Conservation (phyloP, 2,888 invertebrate genomes). For the Caenorhabditis sp. region DNA sequence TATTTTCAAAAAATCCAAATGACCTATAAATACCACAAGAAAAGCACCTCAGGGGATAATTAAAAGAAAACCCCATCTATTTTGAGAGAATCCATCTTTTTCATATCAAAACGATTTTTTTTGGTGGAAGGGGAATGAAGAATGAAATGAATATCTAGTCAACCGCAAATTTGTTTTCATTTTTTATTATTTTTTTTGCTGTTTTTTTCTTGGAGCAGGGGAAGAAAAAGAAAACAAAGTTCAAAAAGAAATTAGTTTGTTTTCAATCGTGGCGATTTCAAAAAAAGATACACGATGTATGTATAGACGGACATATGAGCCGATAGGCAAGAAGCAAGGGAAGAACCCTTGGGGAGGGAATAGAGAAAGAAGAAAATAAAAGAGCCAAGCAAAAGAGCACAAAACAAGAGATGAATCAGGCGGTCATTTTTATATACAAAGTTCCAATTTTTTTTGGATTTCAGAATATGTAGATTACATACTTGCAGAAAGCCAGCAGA, state of each 20-base stretch:
- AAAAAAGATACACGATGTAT: not conserved
- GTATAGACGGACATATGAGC: not conserved
- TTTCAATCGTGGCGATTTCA: conserved; percentile 3
- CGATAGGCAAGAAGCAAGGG: not conserved
- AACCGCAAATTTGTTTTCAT: not conserved
- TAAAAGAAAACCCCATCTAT: no score
- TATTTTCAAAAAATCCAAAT: no score
- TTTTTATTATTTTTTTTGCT: no score
- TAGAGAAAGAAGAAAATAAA: not conserved
- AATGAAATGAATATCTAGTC: no score
- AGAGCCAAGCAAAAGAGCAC: not conserved
- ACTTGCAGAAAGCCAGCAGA: not conserved
- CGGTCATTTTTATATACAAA: not conserved
- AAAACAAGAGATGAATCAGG: not conserved
- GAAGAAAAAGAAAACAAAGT: not conserved
- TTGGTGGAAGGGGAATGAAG: no score
- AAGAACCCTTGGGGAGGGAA: not conserved
- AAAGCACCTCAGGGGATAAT: no score
- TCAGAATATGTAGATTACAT: no score
- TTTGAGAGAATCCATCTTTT: no score
- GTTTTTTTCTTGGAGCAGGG: not conserved
- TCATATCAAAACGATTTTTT: no score
- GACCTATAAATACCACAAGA: no score
- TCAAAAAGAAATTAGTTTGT: not conserved
- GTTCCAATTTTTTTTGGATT: no score